Conservation (phyloP, 2,797 vertebrate genomes). For the Naso thynnoides region DNA sequence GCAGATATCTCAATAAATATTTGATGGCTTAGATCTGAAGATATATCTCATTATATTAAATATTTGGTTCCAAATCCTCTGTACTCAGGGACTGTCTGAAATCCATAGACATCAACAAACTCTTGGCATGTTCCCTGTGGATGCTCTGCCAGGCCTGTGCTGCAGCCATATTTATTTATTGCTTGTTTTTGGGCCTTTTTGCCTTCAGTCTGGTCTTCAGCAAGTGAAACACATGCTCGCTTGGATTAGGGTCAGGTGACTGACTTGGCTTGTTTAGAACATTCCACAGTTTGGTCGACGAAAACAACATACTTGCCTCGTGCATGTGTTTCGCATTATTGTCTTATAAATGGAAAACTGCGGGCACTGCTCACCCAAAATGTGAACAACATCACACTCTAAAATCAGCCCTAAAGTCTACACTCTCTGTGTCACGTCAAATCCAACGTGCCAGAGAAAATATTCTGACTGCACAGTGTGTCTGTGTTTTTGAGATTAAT, state of each 20-base stretch:
- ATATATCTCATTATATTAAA: slow-evolving; percentile 8
- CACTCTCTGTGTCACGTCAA: slow-evolving; percentile 25
- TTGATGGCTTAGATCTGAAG: slow-evolving; percentile 11
- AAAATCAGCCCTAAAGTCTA: slow-evolving; percentile 34
- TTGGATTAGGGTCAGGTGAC: slow-evolving; percentile 67
- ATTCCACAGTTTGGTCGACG: slow-evolving; percentile 11
- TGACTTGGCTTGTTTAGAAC: slow-evolving; percentile 43
- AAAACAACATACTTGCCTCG: slow-evolving; percentile 4
- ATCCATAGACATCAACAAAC: slow-evolving; percentile 56
- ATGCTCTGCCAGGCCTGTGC: slow-evolving; percentile 65
- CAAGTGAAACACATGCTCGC: slow-evolving; percentile 66
- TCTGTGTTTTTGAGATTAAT: slow-evolving; percentile 9
- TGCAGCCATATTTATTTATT: slow-evolving; percentile 62
- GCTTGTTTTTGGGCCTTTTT: slow-evolving; percentile 64
- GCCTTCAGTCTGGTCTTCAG: slow-evolving; percentile 66
- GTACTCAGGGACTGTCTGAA: slow-evolving; percentile 41
- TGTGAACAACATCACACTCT: slow-evolving; percentile 23
- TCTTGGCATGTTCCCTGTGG: slow-evolving; percentile 63
- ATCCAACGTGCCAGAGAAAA: slow-evolving; percentile 15
- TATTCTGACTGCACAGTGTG: slow-evolving; percentile 5
- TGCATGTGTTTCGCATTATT: not conserved
- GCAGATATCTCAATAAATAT: slow-evolving; percentile 7
- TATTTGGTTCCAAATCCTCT: slow-evolving; percentile 37
- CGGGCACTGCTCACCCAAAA: not conserved
- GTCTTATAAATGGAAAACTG: not conserved